Evolutionary conservation across 2,797 vertebrate species (phyloP).

Genomic region (Betta splendens): DNA sequence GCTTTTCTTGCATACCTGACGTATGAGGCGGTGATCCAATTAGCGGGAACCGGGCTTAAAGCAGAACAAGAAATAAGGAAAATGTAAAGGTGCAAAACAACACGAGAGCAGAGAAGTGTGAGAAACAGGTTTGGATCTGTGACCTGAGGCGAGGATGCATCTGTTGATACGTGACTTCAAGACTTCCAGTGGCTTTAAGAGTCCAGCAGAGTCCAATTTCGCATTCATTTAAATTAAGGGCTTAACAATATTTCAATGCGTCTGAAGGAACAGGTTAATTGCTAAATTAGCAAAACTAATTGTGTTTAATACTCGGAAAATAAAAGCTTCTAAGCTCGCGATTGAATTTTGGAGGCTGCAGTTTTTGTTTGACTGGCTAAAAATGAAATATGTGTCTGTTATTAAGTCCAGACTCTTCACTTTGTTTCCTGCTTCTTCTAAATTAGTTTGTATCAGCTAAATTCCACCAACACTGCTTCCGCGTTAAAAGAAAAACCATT

Average conservation of each 20-base stretch:
- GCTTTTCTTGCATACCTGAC: slow-evolving; percentile 58
- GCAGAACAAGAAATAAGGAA: slow-evolving; percentile 1
- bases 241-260: neutral
- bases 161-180: neutral
- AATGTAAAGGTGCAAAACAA: slow-evolving; percentile 11
- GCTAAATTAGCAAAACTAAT: neutral
- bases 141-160: neutral
- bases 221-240: neutral
- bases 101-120: neutral
- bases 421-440: too few relatives aligned
- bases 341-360: neutral
- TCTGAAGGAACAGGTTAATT: neutral
- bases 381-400: too few relatives aligned
- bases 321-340: neutral
- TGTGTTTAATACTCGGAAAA: neutral
- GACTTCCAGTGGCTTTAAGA: neutral
- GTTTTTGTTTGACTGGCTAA: too few relatives aligned
- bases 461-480: too few relatives aligned
- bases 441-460: too few relatives aligned
- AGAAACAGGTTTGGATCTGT: neutral
- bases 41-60: slow-evolving; percentile 33
- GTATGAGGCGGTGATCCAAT: slow-evolving; percentile 55
- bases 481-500: too few relatives aligned
- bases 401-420: too few relatives aligned
- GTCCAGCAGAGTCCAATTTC: neutral